A percentile compares a stretch with the other conserved stretches of the same genome.
Evolutionary conservation across 2,797 vertebrate genomes (phyloP).

Genomic region (Dendrocincla tyrannina): DNA sequence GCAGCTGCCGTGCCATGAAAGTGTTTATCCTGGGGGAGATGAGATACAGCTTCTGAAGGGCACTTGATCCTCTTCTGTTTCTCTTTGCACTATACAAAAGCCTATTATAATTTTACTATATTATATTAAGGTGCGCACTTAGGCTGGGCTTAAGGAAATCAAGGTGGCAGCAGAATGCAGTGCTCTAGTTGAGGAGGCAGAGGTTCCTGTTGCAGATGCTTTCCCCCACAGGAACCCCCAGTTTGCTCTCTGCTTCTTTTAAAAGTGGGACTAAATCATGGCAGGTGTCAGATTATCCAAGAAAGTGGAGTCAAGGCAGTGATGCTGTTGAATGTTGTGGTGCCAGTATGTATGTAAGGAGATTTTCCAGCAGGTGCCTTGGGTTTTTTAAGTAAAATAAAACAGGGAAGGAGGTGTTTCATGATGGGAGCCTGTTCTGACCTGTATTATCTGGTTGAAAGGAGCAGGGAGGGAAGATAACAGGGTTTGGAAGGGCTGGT

Average conservation of each 20-base stretch:
- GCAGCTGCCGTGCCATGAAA: neutral
- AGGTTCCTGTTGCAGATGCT: neutral
- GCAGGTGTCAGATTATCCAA: neutral
- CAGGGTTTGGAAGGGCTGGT: rapidly evolving
- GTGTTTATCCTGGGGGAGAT: constrained; percentile 37
- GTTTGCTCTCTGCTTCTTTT: neutral
- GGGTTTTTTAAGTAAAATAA: neutral
- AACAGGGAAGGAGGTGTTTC: neutral
- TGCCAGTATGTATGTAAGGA: neutral
- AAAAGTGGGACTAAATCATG: neutral
- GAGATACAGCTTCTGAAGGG: constrained; percentile 23
- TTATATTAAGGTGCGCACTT: neutral
- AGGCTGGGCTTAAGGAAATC: neutral
- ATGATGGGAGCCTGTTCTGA: neutral
- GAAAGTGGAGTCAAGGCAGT: neutral
- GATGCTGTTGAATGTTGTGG: neutral
- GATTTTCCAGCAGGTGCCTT: constrained; percentile 17
- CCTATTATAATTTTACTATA: neutral
- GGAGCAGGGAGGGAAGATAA: rapidly evolving
- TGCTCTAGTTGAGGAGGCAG: neutral
- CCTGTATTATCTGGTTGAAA: neutral
- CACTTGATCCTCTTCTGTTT: neutral
- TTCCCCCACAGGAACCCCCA: neutral
- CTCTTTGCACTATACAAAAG: neutral
- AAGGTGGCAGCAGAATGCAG: neutral